A percentile compares a stretch with the other conserved stretches of the same genome.
Evolutionary conservation across 2,797 vertebrate species (phyloP).

Genomic region (Anguilla anguilla): DNA sequence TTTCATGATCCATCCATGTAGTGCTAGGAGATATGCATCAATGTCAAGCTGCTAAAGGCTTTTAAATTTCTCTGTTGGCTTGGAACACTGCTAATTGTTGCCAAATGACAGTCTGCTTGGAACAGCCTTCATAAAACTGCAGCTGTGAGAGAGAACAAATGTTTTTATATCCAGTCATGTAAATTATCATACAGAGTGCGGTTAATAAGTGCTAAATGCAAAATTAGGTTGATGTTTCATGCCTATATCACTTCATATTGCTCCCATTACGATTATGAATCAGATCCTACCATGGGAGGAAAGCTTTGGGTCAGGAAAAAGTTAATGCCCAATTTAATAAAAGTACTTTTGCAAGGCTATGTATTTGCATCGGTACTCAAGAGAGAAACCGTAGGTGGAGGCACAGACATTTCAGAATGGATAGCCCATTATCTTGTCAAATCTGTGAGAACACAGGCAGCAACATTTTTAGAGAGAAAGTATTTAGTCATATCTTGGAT

Average conservation of each 20-base stretch:
- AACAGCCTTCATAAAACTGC: background rate
- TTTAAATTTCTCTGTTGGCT: background rate
- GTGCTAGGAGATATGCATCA: conserved; percentile 9
- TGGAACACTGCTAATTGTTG: background rate
- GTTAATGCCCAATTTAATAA: no score
- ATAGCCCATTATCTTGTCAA: background rate
- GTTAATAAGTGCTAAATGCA: background rate
- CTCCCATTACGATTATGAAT: background rate
- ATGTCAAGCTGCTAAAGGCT: background rate
- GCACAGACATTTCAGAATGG: background rate
- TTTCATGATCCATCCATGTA: background rate
- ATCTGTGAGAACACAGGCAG: background rate
- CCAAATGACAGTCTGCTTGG: background rate
- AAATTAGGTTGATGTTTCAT: background rate
- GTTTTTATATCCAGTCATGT: background rate
- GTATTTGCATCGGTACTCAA: conserved; percentile 20
- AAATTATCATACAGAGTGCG: background rate
- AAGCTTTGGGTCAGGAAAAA: background rate
- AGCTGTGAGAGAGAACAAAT: background rate
- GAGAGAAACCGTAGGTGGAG: background rate
- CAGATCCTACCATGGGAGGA: background rate
- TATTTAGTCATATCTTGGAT: background rate
- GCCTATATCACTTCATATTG: background rate
- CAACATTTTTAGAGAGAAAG: background rate
- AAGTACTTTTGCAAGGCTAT: background rate